Evolutionary conservation across 2,113 vertebrate genomes (phyloP).

Genomic region (Narcine bancroftii): DNA sequence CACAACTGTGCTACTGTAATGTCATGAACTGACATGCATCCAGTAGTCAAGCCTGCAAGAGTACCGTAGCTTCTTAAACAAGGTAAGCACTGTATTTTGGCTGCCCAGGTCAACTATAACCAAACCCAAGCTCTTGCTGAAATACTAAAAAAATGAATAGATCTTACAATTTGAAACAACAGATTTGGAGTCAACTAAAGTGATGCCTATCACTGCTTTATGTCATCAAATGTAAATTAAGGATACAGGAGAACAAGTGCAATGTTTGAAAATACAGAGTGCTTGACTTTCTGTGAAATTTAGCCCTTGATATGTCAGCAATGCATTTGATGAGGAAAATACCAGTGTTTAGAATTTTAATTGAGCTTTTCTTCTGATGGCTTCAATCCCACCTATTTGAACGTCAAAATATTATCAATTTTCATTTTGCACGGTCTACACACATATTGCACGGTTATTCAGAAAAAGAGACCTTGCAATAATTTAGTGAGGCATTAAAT

Average conservation of each 20-base stretch:
- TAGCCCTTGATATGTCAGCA: neutral
- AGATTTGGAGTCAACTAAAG: neutral
- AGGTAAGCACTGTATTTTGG: neutral
- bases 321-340: neutral
- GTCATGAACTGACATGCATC: neutral
- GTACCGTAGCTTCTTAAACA: neutral
- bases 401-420: neutral
- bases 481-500: neutral
- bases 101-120: neutral
- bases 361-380: neutral
- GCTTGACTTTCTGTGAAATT: neutral
- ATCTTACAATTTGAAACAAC: neutral
- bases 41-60: neutral
- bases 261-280: neutral
- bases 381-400: neutral
- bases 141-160: neutral
- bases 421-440: neutral
- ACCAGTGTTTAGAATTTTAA: neutral
- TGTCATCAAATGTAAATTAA: neutral
- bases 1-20: neutral
- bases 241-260: neutral
- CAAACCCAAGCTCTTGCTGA: neutral
- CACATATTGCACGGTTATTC: neutral
- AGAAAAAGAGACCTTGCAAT: neutral
- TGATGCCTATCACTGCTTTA: neutral